Conservation (phyloP, 2,113 vertebrate species). For the Embiotoca jacksoni region DNA sequence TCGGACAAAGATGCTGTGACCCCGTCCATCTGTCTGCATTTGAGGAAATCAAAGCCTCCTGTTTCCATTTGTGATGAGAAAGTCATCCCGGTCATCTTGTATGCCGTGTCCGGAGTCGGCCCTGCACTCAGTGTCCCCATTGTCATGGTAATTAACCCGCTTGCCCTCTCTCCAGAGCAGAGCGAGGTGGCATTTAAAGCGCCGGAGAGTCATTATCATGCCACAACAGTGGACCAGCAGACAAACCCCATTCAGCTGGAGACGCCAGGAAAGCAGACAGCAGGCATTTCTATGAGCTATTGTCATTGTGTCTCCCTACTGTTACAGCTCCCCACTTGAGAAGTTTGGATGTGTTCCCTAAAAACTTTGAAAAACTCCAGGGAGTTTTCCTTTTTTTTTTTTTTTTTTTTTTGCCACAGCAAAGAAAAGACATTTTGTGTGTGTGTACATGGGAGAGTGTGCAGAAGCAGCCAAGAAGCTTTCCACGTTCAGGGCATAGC, state of each 20-base stretch:
- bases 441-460: constrained; percentile 18
- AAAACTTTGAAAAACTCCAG: constrained; percentile 63
- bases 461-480: constrained; percentile 62
- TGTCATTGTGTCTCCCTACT: constrained; percentile 69
- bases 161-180: constrained; percentile 82
- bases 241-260: constrained; percentile 77
- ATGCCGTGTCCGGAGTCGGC: constrained; percentile 78
- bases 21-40: constrained; percentile 82
- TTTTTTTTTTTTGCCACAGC: constrained; percentile 38
- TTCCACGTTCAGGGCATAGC: constrained; percentile 63
- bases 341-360: constrained; percentile 57
- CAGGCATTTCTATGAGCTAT: constrained; percentile 67
- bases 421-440: constrained; percentile 62
- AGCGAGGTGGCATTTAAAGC: constrained; percentile 84
- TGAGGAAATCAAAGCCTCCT: constrained; percentile 81
- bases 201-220: constrained; percentile 87
- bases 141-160: constrained; percentile 88
- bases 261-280: constrained; percentile 57
- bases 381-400: constrained; percentile 48
- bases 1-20: constrained; percentile 84
- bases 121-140: constrained; percentile 78
- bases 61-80: constrained; percentile 81
- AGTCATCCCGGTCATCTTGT: constrained; percentile 77
- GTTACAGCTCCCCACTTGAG: constrained; percentile 57
- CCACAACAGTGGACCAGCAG: constrained; percentile 73